Conservation (phyloP, 2,113 vertebrate species). For the Anolis sagrei region DNA sequence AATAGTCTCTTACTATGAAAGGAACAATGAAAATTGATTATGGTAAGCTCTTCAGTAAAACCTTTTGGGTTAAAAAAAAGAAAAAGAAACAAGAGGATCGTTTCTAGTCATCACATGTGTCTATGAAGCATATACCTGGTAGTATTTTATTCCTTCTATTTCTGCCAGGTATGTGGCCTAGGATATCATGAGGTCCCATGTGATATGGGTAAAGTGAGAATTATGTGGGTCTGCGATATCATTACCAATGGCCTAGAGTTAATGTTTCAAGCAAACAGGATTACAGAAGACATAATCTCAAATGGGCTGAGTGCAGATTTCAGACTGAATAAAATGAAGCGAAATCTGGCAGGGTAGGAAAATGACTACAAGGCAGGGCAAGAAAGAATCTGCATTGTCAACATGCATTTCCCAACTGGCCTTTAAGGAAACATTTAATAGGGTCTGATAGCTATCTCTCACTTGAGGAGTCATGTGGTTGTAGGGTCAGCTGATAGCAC, state of each 20-base stretch:
- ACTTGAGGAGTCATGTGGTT: not conserved
- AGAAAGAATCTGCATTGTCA: not conserved
- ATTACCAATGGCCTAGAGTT: not conserved
- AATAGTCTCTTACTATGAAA: too few species aligned
- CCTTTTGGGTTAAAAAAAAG: too few species aligned
- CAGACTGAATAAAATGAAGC: not conserved
- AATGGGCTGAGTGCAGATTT: not conserved
- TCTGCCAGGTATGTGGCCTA: not conserved
- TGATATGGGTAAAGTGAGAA: not conserved
- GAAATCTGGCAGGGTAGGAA: not conserved
- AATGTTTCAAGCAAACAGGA: too few species aligned
- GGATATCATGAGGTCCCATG: not conserved
- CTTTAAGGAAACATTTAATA: not conserved
- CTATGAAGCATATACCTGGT: too few species aligned
- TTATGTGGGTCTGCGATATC: too few species aligned
- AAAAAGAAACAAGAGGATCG: too few species aligned
- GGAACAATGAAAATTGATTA: too few species aligned
- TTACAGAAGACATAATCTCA: not conserved
- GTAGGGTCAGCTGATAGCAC: not conserved
- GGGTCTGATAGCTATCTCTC: not conserved
- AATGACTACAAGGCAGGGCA: not conserved
- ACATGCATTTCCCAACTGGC: not conserved
- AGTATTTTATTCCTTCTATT: not conserved
- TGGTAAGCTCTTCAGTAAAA: too few species aligned
- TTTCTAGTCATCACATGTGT: too few species aligned